A percentile compares a stretch with the other conserved stretches of the same genome.
Evolutionary conservation across 2,888 invertebrate genomes (phyloP).

Genomic region (Mamestra brassicae): DNA sequence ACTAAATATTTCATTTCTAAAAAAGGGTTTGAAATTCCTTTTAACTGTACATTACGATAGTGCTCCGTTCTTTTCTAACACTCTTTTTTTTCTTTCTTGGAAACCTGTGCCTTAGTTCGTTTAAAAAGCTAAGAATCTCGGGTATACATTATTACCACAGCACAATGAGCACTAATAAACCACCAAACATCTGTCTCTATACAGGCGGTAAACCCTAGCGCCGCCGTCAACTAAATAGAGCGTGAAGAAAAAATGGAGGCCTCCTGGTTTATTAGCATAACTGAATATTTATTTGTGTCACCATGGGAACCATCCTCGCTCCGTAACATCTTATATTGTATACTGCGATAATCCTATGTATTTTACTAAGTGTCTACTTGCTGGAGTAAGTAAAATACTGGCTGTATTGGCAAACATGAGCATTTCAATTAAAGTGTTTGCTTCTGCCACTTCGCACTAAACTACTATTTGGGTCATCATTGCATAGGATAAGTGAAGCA

Average conservation of each 20-base stretch:
- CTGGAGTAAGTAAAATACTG: constrained; percentile 19
- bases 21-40: neutral
- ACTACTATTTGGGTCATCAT: constrained; percentile 64
- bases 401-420: constrained; percentile 43
- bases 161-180: constrained; percentile 37
- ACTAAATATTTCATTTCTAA: neutral
- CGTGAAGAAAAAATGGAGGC: constrained; percentile 47
- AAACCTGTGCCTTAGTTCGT: neutral
- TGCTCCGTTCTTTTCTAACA: neutral
- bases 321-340: neutral
- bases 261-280: constrained; percentile 46
- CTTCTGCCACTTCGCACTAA: constrained; percentile 42
- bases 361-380: constrained; percentile 14
- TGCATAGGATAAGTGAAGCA: constrained; percentile 69
- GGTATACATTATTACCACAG: neutral
- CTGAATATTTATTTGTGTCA: constrained; percentile 55
- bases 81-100: neutral
- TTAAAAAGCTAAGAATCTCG: neutral
- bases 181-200: constrained; percentile 33
- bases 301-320: constrained; percentile 36
- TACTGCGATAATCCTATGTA: constrained; percentile 16
- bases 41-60: neutral
- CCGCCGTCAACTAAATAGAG: constrained; percentile 37
- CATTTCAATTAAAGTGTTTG: constrained; percentile 47
- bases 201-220: constrained; percentile 22